A percentile compares a stretch with the other conserved stretches of the same genome.
Evolutionary conservation across 2,113 vertebrate genomes (phyloP).

Genomic region (Haplochromis vanheusdeni): DNA sequence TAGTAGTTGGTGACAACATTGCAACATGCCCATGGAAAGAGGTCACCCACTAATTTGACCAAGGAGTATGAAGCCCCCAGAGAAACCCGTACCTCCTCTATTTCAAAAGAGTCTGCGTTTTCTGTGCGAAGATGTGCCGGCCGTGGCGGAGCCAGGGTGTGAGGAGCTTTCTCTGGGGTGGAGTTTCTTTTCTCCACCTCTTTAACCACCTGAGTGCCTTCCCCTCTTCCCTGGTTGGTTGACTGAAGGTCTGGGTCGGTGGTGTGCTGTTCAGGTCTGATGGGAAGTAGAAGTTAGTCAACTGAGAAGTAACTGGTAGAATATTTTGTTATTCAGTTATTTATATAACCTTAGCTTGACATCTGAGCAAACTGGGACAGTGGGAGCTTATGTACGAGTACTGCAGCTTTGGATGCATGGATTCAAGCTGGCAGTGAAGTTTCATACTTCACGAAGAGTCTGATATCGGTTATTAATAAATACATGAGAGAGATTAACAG

Average conservation of each 20-base stretch:
- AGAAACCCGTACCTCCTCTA: slow-evolving; percentile 85
- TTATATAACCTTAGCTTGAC: background rate
- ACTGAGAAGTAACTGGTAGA: background rate
- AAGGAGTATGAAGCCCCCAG: background rate
- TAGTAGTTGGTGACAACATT: background rate
- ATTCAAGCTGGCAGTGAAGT: background rate
- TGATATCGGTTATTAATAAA: background rate
- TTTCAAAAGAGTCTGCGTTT: slow-evolving; percentile 90
- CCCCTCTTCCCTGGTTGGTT: slow-evolving; percentile 27
- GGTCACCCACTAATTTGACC: background rate
- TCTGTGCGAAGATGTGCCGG: slow-evolving; percentile 73
- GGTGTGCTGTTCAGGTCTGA: slow-evolving; percentile 3
- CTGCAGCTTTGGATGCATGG: background rate
- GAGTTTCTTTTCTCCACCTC: slow-evolving; percentile 32
- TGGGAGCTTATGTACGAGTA: background rate
- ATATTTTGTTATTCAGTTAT: background rate
- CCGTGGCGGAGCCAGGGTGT: slow-evolving; percentile 58
- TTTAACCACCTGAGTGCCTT: background rate
- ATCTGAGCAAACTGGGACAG: background rate
- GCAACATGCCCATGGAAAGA: background rate
- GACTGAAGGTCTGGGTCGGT: background rate
- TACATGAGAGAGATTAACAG: background rate
- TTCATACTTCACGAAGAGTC: background rate
- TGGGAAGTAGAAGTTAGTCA: background rate
- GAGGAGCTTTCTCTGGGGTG: slow-evolving; percentile 53